Base-by-base conservation (phyloP, 2,113 vertebrate species). In the Oryzias celebensis region DNA sequence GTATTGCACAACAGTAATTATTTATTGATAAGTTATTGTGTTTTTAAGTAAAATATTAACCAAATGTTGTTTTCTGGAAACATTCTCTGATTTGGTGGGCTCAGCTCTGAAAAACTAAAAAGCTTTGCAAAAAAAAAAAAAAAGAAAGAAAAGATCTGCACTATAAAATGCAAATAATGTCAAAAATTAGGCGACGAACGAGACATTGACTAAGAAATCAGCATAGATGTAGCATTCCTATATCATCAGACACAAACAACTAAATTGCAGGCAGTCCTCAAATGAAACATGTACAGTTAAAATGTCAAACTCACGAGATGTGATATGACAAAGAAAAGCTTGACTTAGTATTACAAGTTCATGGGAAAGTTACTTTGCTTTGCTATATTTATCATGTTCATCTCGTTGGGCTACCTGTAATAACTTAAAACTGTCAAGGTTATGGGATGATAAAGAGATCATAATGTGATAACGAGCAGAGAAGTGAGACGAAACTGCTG, bases 371-470 rank as follows among this genome's bases (percentile, higher is more conserved):
- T 62, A 42, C 36, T 48, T 24, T 26, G 8, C 26, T 16, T 36
- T 12, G 22, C 53, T 68, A 31, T 73, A 50, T 73, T 58, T 83
- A 58, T 52, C 62, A 67, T 14, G 54, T 80, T 77, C 74, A 85
- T 78, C 58, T 59, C 68, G 65, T 15, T 4, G 10, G 16, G 45
- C 13, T 2, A 17, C 47, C 59, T 61, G 57, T 58, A 45, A 57
- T 58, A 22, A 73, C 58, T 73, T 81, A 53, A 83, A 80, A 54
- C 74, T 86, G 80, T 84, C 84, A 82, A 1, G 58, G 8, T 26
- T 50, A 44, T 49, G 55, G 45, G 62, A 61, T 50, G 44, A 60
- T 2, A 62, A 67, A 74, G 60, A 58, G n/a, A 36, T 18, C 57
- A 56, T 70, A 23, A 71, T 49, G 43, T 64, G 57, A 87, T 75